These are phyloP conservation scores for Linnaemya tessellans DNA, from an alignment of 2,888 invertebrate species.

Conservation along the genomic window DNA sequence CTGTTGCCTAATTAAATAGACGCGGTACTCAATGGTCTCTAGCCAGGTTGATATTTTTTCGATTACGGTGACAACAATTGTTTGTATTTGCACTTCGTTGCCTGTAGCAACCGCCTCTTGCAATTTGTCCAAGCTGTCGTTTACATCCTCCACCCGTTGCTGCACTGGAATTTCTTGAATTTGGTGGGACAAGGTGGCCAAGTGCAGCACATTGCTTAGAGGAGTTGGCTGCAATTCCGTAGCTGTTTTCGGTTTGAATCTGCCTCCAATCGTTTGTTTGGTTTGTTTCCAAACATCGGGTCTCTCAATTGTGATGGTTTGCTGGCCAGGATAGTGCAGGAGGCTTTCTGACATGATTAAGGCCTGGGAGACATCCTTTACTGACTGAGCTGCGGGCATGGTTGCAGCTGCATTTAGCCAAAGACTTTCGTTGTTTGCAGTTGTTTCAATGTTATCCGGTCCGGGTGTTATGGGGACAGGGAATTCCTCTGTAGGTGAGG, in stretches of 20 bases:
- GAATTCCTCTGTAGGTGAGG: constrained; percentile 83
- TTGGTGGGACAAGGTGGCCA: constrained; percentile 86
- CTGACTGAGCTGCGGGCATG: constrained; percentile 72
- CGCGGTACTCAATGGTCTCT: constrained; percentile 92
- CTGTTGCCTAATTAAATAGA: constrained; percentile 86
- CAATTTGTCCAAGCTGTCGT: constrained; percentile 82
- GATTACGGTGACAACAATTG: constrained; percentile 89
- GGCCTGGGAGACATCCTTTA: constrained; percentile 76
- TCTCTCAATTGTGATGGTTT: constrained; percentile 49
- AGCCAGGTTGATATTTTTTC: constrained; percentile 93
- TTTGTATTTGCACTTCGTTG: constrained; percentile 86
- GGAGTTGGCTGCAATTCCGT: constrained; percentile 84
- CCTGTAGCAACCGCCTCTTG: constrained; percentile 85
- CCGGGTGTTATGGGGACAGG: constrained; percentile 84
- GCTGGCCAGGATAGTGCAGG: constrained; percentile 79
- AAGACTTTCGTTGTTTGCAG: constrained; percentile 74
- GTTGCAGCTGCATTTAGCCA: constrained; percentile 77
- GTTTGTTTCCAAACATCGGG: constrained; percentile 84
- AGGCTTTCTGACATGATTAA: constrained; percentile 79
- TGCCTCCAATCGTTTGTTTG: constrained; percentile 84
- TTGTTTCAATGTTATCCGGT: constrained; percentile 78
- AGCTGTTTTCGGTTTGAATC: constrained; percentile 85
- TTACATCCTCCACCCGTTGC: constrained; percentile 85
- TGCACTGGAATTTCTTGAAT: constrained; percentile 85
- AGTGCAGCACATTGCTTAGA: constrained; percentile 86